Evolutionary conservation across 2,113 vertebrate genomes (phyloP).

Genomic region (Aptenodytes forsteri): DNA sequence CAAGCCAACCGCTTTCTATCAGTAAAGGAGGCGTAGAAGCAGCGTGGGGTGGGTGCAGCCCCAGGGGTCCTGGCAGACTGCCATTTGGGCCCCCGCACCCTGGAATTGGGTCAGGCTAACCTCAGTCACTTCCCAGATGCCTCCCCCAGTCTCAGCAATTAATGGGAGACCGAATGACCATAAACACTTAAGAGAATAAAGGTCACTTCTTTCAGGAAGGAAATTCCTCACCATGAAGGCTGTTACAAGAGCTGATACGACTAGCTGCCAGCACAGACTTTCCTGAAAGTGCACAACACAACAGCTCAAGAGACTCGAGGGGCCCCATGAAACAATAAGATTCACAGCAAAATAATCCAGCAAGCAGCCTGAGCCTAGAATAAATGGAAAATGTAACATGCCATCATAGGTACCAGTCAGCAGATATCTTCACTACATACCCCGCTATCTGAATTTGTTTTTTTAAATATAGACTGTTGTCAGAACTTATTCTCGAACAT

Average conservation of each 20-base stretch:
- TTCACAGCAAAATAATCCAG: not conserved
- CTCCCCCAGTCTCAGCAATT: not conserved
- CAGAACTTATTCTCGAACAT: accelerated
- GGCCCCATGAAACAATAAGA: not conserved
- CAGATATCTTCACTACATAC: accelerated
- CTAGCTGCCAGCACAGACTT: not conserved
- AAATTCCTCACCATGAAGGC: not conserved
- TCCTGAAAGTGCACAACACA: not conserved
- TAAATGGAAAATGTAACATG: accelerated
- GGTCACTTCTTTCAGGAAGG: not conserved
- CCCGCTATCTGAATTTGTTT: accelerated
- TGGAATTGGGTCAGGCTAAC: not conserved
- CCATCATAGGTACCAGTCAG: not conserved
- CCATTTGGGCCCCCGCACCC: not conserved
- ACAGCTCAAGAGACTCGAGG: not conserved
- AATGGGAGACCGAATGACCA: accelerated
- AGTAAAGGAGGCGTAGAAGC: not conserved
- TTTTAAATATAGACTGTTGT: accelerated
- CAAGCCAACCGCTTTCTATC: not conserved
- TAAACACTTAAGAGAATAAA: not conserved
- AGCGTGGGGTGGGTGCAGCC: not conserved
- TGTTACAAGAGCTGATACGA: not conserved
- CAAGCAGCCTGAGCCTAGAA: not conserved
- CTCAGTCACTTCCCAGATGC: not conserved
- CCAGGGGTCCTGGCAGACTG: not conserved